Evolutionary conservation across 2,888 invertebrate genomes (phyloP).

Genomic region (Diaprepes abbreviatus): DNA sequence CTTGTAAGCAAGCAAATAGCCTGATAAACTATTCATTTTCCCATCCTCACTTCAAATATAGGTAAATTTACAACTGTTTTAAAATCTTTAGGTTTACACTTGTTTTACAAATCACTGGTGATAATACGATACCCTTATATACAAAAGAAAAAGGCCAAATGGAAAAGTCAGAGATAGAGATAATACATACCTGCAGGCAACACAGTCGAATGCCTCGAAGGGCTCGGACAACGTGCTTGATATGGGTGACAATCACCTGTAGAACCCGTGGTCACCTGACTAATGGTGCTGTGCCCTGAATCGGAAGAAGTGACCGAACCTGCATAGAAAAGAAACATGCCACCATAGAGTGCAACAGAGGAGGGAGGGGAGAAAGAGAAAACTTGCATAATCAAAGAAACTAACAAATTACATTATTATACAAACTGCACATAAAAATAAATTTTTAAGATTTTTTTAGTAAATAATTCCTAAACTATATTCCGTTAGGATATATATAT

Average conservation of each 20-base stretch:
- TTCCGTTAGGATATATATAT: too few relatives aligned
- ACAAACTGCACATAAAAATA: too few relatives aligned
- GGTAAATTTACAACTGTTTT: too few relatives aligned
- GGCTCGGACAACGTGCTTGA: constrained; percentile 64
- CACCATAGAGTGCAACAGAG: constrained; percentile 49
- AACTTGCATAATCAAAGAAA: too few relatives aligned
- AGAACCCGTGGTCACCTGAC: constrained; percentile 72
- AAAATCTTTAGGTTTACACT: too few relatives aligned
- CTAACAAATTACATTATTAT: too few relatives aligned
- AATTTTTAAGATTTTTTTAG: too few relatives aligned
- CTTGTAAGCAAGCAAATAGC: too few relatives aligned
- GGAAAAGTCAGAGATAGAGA: not conserved
- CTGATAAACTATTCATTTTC: too few relatives aligned
- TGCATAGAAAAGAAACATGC: constrained; percentile 63
- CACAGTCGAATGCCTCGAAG: constrained; percentile 64
- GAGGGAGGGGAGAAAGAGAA: constrained; percentile 26
- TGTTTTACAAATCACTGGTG: too few relatives aligned
- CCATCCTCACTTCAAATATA: too few relatives aligned
- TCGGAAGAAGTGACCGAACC: constrained; percentile 94
- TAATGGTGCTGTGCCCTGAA: constrained; percentile 87
- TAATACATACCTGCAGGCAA: constrained; percentile 55
- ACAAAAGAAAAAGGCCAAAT: not conserved
- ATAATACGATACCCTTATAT: not conserved
- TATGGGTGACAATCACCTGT: constrained; percentile 66
- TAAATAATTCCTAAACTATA: too few relatives aligned